These are phyloP conservation scores for Pantherophis vulpinus DNA, from an alignment of 2,797 vertebrate genomes.

Conservation along the genomic window DNA sequence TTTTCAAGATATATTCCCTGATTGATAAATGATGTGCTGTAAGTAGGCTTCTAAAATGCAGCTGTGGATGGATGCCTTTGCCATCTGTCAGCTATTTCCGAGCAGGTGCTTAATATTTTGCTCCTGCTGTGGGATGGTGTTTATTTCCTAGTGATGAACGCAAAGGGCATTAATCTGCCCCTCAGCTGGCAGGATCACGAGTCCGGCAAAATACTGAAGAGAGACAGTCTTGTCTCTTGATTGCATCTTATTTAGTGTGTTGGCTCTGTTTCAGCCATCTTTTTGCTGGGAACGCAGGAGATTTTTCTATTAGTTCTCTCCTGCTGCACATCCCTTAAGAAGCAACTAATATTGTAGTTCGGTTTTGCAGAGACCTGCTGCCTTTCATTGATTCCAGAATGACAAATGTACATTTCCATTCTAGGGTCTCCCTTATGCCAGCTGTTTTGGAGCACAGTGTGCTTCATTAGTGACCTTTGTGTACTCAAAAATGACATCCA, in stretches of 20 bases:
- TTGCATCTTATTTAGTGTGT: neutral
- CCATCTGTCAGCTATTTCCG: neutral
- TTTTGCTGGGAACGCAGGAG: neutral
- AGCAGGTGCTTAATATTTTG: neutral
- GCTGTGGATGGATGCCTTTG: neutral
- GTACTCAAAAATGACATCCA: slow-evolving; percentile 31
- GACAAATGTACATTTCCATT: neutral
- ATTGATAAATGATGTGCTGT: neutral
- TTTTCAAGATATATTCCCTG: neutral
- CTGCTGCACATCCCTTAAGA: neutral
- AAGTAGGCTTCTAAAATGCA: neutral
- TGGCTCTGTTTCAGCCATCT: neutral
- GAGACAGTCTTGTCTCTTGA: neutral
- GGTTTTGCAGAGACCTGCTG: slow-evolving; percentile 25
- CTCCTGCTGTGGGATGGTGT: neutral
- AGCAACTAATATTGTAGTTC: neutral
- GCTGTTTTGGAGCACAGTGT: slow-evolving; percentile 28
- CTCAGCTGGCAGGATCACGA: neutral
- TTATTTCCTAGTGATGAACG: neutral
- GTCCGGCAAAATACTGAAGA: neutral
- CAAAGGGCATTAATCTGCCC: neutral
- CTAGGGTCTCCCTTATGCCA: slow-evolving; percentile 18
- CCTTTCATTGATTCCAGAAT: slow-evolving; percentile 27
- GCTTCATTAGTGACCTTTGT: slow-evolving; percentile 56
- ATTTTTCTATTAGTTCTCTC: neutral